Percentiles rank a stretch among this genome's conserved stretches.
Conservation (phyloP, 2,888 invertebrate genomes). For the Folsomia candida region DNA sequence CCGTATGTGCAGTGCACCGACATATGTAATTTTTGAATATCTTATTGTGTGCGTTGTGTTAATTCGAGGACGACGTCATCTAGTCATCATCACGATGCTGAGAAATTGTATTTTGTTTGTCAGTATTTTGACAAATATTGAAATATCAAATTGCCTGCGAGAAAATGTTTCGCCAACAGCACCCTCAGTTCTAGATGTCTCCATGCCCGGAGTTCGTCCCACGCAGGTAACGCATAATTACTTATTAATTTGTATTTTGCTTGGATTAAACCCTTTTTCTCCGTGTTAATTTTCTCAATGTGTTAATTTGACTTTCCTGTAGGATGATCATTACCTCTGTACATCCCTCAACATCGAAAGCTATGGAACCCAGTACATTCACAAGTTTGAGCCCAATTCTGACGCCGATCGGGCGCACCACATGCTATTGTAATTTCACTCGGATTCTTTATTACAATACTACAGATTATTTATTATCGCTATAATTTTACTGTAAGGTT, state of each 20-base stretch:
- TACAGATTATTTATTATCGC: too few species aligned
- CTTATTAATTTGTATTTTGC: not conserved
- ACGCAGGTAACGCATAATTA: conserved; percentile 33
- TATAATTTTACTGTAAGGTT: too few species aligned
- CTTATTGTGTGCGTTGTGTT: too few species aligned
- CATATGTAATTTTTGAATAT: too few species aligned
- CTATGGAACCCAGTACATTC: conserved; percentile 51
- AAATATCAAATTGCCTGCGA: conserved; percentile 6
- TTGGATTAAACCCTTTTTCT: too few species aligned
- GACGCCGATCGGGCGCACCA: conserved; percentile 61
- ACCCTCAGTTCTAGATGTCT: conserved; percentile 36
- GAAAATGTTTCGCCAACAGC: conserved; percentile 11
- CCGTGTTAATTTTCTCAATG: conserved; percentile 3
- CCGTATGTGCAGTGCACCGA: too few species aligned
- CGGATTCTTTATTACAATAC: too few species aligned
- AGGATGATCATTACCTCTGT: conserved; percentile 57
- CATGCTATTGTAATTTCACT: too few species aligned
- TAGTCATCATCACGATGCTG: too few species aligned
- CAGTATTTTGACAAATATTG: not conserved
- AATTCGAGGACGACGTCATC: too few species aligned
- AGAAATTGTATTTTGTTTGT: too few species aligned
- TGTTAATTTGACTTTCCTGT: conserved; percentile 22
- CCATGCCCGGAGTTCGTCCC: conserved; percentile 48
- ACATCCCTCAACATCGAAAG: conserved; percentile 53
- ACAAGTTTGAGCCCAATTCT: conserved; percentile 56